These are phyloP conservation scores for Drosophila serrata DNA, from an alignment of 1,140 invertebrate genomes.

Conservation along the genomic window DNA sequence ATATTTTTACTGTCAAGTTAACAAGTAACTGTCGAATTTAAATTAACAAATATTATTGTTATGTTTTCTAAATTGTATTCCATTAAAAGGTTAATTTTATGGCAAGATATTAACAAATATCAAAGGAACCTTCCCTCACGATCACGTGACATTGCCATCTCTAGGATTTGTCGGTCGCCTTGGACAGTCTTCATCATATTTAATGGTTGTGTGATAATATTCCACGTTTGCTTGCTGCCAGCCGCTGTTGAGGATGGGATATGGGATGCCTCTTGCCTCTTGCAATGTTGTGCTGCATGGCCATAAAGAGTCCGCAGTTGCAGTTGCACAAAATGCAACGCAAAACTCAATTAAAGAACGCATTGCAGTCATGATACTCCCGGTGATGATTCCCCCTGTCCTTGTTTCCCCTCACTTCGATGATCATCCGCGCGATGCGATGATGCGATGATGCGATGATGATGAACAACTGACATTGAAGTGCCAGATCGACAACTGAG, in stretches of 20 bases:
- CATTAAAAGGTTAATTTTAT: neutral
- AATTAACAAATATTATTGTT: no score
- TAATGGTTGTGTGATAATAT: slow-evolving; percentile 84
- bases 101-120: neutral
- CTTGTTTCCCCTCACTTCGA: slow-evolving; percentile 7
- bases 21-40: no score
- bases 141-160: slow-evolving; percentile 33
- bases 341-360: slow-evolving; percentile 84
- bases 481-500: slow-evolving; percentile 77
- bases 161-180: slow-evolving; percentile 43
- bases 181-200: slow-evolving; percentile 83
- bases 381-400: slow-evolving; percentile 12
- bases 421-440: slow-evolving; percentile 36
- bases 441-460: slow-evolving; percentile 53
- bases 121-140: neutral
- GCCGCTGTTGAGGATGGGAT: slow-evolving; percentile 43
- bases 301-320: slow-evolving; percentile 68
- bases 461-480: slow-evolving; percentile 83
- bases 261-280: slow-evolving; percentile 36
- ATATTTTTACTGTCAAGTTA: neutral
- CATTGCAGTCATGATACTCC: slow-evolving; percentile 76
- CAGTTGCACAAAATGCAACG: slow-evolving; percentile 69
- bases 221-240: slow-evolving; percentile 61
- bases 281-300: slow-evolving; percentile 39
- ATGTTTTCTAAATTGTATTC: no score